Percentiles rank a stretch among this genome's conserved stretches.
Conservation (phyloP, 1,140 invertebrate species). For the Lepidostoma basale region DNA sequence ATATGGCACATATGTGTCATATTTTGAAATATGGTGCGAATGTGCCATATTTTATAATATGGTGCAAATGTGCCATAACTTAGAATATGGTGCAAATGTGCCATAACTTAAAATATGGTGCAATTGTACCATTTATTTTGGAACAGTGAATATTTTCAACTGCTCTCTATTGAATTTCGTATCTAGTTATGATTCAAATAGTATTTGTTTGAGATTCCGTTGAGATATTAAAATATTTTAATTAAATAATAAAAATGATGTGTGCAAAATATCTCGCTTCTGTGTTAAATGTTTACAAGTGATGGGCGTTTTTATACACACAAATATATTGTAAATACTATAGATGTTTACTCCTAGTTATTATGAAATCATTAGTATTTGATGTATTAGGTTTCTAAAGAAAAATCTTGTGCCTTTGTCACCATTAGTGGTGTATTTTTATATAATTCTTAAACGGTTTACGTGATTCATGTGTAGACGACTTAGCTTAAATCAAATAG, state of each 20-base stretch:
- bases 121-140: too few species aligned
- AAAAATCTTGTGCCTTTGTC: slow-evolving; percentile 30
- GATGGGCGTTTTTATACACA: slow-evolving; percentile 14
- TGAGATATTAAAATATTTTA: background rate
- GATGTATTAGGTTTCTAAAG: slow-evolving; percentile 4
- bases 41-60: too few species aligned
- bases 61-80: too few species aligned
- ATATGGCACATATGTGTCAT: too few species aligned
- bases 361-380: background rate
- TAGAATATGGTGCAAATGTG: too few species aligned
- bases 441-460: background rate
- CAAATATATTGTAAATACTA: slow-evolving; percentile 13
- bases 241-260: background rate
- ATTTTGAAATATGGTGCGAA: too few species aligned
- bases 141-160: too few species aligned
- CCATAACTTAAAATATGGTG: too few species aligned
- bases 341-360: slow-evolving; percentile 4
- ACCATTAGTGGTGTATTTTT: slow-evolving; percentile 23
- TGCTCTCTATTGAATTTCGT: background rate
- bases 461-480: background rate
- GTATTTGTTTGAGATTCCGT: background rate
- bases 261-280: background rate
- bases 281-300: slow-evolving; percentile 1
- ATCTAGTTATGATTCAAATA: background rate
- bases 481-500: too few species aligned